phyloP scores from a whole-genome alignment of 2,113 vertebrate genomes.

The Calypte anna region DNA sequence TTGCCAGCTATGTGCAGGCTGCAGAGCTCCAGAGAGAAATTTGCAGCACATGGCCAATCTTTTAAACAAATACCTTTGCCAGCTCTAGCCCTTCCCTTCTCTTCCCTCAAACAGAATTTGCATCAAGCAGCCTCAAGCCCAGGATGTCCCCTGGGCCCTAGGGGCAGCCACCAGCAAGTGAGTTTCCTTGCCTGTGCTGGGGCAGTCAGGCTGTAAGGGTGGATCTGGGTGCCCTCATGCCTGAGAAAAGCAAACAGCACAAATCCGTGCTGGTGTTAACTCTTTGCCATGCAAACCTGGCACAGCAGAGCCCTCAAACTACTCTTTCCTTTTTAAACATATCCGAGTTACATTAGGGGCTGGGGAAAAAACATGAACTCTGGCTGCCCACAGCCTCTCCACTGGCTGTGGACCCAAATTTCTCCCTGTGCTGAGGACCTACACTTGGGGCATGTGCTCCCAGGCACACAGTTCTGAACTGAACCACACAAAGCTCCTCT shows the following conservation, averaged over 20 bases:
- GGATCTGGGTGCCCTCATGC: background rate
- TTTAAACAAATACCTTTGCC: conserved; percentile 5
- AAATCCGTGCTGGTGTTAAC: background rate
- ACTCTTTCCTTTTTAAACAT: background rate
- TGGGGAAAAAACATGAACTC: background rate
- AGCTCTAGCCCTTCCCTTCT: background rate
- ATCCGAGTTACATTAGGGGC: background rate
- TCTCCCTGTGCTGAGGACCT: background rate
- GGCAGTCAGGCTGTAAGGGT: background rate
- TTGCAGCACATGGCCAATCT: background rate
- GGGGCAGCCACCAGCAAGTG: background rate
- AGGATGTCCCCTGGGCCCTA: background rate
- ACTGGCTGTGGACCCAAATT: background rate
- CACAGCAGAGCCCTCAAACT: background rate
- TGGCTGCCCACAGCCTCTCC: background rate
- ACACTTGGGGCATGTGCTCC: background rate
- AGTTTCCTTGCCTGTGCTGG: background rate
- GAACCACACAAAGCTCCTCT: background rate
- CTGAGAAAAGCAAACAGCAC: background rate
- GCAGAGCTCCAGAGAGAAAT: conserved; percentile 8
- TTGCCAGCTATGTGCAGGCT: background rate
- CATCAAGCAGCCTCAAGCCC: background rate
- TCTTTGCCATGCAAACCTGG: background rate
- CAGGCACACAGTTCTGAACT: background rate
- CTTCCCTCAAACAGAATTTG: background rate